Conservation (phyloP, 2,797 vertebrate species). For the Poeciliopsis infans region DNA sequence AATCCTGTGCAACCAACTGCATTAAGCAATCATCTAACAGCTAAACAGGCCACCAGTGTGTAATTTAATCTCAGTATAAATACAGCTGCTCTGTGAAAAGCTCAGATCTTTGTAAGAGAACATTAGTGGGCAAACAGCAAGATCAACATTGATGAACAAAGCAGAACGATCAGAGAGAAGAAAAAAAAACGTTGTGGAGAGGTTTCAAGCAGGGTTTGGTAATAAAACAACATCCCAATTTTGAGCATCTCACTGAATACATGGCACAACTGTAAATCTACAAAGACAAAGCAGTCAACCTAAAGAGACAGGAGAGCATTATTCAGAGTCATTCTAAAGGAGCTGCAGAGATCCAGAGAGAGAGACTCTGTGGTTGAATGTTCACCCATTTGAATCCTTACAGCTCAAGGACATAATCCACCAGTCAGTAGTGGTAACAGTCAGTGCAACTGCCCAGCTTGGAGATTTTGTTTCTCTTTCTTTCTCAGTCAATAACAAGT, state of each 20-base stretch:
- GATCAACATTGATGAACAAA: not conserved
- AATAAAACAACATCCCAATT: not conserved
- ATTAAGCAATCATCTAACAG: not conserved
- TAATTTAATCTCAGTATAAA: constrained; percentile 2
- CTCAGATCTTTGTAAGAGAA: not conserved
- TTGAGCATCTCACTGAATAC: not conserved
- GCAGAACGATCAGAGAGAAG: not conserved
- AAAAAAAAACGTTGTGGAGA: not conserved
- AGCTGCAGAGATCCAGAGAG: not conserved
- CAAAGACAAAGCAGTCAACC: not conserved
- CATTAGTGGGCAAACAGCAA: not conserved
- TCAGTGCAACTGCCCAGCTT: constrained; percentile 41
- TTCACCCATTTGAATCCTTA: not conserved
- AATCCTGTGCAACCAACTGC: not conserved
- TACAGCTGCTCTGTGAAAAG: not conserved
- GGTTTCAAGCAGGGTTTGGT: not conserved
- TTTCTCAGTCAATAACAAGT: constrained; percentile 16
- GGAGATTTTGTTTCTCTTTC: constrained; percentile 13
- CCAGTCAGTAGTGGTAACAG: constrained; percentile 57
- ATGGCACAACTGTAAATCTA: not conserved
- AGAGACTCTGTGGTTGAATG: not conserved
- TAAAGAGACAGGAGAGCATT: not conserved
- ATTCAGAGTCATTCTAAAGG: not conserved
- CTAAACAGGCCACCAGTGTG: not conserved
- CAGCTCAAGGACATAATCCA: not conserved